Percentiles rank a stretch among this genome's conserved stretches.
Conservation (phyloP, 2,797 vertebrate genomes). For the Heterohyrax brucei region DNA sequence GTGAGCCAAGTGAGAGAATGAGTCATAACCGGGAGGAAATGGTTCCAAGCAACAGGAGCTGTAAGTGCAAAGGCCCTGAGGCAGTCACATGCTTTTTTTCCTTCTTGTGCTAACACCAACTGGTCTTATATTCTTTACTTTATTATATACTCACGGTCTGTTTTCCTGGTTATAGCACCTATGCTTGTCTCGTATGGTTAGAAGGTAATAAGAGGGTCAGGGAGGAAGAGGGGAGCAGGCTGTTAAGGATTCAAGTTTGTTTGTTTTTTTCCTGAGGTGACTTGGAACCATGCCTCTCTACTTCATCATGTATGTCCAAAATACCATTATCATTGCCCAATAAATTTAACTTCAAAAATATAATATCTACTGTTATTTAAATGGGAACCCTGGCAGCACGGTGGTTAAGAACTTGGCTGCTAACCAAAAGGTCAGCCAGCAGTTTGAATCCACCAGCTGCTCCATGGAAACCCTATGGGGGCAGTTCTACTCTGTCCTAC, state of each 20-base stretch:
- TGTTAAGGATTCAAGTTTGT: background rate
- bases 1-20: background rate
- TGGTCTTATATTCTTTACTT: background rate
- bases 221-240: background rate
- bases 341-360: conserved; percentile 9
- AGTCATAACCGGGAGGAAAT: background rate
- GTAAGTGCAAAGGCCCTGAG: too few relatives aligned
- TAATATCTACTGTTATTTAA: background rate
- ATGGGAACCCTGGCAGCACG: too few relatives aligned
- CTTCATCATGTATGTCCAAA: background rate
- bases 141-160: background rate
- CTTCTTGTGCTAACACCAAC: background rate
- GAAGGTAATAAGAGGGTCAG: background rate
- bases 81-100: background rate
- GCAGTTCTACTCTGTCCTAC: too few relatives aligned
- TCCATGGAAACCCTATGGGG: too few relatives aligned
- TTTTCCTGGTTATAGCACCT: background rate
- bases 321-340: background rate
- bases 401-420: too few relatives aligned
- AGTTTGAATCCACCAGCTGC: too few relatives aligned
- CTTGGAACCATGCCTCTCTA: background rate
- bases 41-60: background rate
- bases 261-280: background rate
- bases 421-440: too few relatives aligned
- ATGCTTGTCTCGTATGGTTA: background rate